phyloP scores from a whole-genome alignment of 1,140 invertebrate species.

The Potamilus streckersoni region DNA sequence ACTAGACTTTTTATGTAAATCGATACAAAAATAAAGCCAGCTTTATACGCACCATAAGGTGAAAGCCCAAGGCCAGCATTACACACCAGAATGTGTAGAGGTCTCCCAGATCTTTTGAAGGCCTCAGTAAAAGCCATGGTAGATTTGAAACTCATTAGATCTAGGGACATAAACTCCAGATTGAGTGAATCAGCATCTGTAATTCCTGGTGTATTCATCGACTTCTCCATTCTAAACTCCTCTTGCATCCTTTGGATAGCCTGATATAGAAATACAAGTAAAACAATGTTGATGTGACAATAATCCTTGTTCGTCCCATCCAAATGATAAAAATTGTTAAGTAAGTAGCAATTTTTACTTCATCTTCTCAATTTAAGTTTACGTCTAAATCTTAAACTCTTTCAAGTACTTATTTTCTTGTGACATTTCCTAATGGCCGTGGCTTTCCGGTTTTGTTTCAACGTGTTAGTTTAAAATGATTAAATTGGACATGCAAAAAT shows the following conservation, averaged over 20 bases:
- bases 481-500: too few relatives aligned
- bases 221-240: slow-evolving; percentile 27
- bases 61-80: slow-evolving; percentile 26
- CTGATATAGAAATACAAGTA: slow-evolving; percentile 5
- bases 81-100: slow-evolving; percentile 31
- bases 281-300: not conserved
- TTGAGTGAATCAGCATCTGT: slow-evolving; percentile 15
- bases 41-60: too few relatives aligned
- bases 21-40: too few relatives aligned
- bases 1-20: too few relatives aligned
- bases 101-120: slow-evolving; percentile 24
- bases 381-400: too few relatives aligned
- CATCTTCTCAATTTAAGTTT: not conserved
- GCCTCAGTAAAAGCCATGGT: slow-evolving; percentile 29
- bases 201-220: slow-evolving; percentile 17
- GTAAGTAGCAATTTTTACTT: not conserved
- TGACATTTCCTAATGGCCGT: too few relatives aligned
- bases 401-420: too few relatives aligned
- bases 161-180: slow-evolving; percentile 31
- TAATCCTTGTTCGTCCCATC: not conserved
- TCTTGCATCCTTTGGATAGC: slow-evolving; percentile 32
- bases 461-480: too few relatives aligned
- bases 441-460: too few relatives aligned
- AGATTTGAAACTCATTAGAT: slow-evolving; percentile 28
- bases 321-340: not conserved